Percentiles rank a stretch among this genome's conserved stretches.
Evolutionary conservation across 2,797 vertebrate genomes (phyloP).

Genomic region (Trematomus bernacchii): DNA sequence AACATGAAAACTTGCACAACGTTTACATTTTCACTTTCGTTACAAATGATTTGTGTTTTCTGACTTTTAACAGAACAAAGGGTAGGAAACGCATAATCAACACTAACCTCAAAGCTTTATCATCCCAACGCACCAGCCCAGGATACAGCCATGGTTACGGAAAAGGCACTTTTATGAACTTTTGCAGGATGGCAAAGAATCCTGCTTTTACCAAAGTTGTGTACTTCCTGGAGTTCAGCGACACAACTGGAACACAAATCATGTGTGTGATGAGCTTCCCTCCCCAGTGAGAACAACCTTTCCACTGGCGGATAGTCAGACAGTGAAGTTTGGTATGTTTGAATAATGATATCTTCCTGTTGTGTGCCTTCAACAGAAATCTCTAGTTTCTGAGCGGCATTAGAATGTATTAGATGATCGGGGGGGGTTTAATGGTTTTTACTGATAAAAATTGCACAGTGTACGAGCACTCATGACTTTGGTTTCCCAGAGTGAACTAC

Average conservation of each 20-base stretch:
- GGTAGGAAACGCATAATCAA: neutral
- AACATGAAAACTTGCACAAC: constrained; percentile 61
- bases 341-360: constrained; percentile 39
- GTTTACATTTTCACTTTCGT: constrained; percentile 57
- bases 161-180: constrained; percentile 8
- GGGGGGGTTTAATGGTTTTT: constrained; percentile 23
- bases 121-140: neutral
- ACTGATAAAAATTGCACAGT: constrained; percentile 62
- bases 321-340: constrained; percentile 1
- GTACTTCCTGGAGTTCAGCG: neutral
- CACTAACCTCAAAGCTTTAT: constrained; percentile 39
- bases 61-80: constrained; percentile 6
- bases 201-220: constrained; percentile 51
- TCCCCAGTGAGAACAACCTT: constrained; percentile 34
- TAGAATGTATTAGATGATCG: constrained; percentile 67
- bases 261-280: constrained; percentile 2
- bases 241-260: constrained; percentile 48
- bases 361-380: constrained; percentile 74
- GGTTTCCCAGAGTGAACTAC: constrained; percentile 63
- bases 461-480: constrained; percentile 52
- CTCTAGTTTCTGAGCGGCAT: constrained; percentile 48
- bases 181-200: neutral
- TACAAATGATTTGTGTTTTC: neutral
- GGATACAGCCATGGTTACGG: constrained; percentile 20
- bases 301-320: constrained; percentile 25